Base-by-base conservation (phyloP, 2,797 vertebrate species). In the Tachyglossus aculeatus region DNA sequence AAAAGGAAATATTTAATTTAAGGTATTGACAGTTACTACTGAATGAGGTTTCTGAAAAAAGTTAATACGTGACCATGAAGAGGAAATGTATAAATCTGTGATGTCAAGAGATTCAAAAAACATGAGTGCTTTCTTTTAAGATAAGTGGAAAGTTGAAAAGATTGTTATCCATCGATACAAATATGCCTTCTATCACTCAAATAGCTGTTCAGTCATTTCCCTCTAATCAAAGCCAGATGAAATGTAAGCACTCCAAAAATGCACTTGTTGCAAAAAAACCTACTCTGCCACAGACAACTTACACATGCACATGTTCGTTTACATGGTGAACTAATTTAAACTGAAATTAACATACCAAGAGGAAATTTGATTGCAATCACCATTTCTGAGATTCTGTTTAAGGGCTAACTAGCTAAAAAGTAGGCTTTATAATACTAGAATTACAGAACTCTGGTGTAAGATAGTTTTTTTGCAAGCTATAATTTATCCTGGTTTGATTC, bases 291-390 rank as follows among this genome's bases (percentile, higher is more conserved):
- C 19, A 16, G 6, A 36, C 25, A 27, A 60, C 11, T 1, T 41
- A n/a, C 27, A 24, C 0, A 1, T 0, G 1, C 25, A 39, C 60
- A 33, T 54, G 67, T 56, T 25, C 55, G 56, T 12, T 12, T 38
- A 39, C 43, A 18, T 0, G 0, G 16, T 0, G 2, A 73, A 29
- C 29, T 53, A n/a, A n/a, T 4, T 3, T 6, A 53, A 64, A 9
- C 53, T 61, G 19, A 21, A 25, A 36, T 51, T 40, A 68, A 63
- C 57, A 2, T 18, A 1, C 5, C 19, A 39, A 39, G 37, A 39
- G 19, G 19, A 12, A 39, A 8, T 5, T 19, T 13, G 13, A 3
- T 34, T 53, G 47, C 77, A 67, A 58, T 1, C 0, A 1, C n/a
- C 0, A 1, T 50, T 75, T 16, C 24, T 48, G 45, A 27, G n/a